Conservation (phyloP, 2,888 invertebrate species). For the Operophtera brumata region DNA sequence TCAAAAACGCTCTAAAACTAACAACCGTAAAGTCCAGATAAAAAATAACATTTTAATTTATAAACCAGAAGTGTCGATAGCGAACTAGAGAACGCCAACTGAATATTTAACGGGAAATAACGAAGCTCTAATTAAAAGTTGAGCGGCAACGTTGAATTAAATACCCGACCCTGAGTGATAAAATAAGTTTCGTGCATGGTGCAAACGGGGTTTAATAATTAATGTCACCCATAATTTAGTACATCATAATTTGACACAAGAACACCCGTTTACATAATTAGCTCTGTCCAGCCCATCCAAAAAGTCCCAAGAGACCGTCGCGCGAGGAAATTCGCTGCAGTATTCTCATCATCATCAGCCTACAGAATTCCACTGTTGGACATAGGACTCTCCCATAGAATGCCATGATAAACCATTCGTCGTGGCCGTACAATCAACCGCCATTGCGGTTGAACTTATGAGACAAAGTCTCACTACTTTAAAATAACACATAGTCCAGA, state of each 20-base stretch:
- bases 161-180: conserved; percentile 35
- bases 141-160: conserved; percentile 44
- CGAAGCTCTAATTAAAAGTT: conserved; percentile 53
- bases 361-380: too few species aligned
- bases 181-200: conserved; percentile 14
- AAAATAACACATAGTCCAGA: too few species aligned
- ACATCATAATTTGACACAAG: background rate
- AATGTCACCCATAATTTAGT: background rate
- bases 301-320: too few species aligned
- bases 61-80: conserved; percentile 1
- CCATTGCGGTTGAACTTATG: too few species aligned
- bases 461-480: too few species aligned
- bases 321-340: background rate
- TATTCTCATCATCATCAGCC: background rate
- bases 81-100: conserved; percentile 25
- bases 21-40: background rate
- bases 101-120: conserved; percentile 48
- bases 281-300: too few species aligned
- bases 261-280: too few species aligned
- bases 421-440: too few species aligned
- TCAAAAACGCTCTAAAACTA: background rate
- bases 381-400: too few species aligned
- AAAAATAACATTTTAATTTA: background rate
- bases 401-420: too few species aligned
- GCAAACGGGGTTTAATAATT: background rate